Evolutionary conservation across 2,888 invertebrate genomes (phyloP), one percentile per base, ranked within the genome.

Genomic region (Drosophila affinis): DNA sequence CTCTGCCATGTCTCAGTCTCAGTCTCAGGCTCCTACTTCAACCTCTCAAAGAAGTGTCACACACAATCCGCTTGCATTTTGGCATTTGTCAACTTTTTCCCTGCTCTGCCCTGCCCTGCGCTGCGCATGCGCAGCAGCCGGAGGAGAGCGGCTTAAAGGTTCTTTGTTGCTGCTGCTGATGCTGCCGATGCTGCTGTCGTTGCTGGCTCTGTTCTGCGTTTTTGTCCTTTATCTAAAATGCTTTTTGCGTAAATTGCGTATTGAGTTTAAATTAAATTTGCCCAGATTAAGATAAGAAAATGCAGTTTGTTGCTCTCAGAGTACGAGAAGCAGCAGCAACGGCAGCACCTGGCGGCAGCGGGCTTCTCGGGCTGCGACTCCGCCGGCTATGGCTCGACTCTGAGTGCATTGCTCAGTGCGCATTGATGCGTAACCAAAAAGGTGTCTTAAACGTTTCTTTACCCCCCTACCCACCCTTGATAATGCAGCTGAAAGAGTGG

Each of bases 231-330:
- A 87, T 88, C 89, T 87, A 88, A 87, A 87, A 87, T 88, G 87
- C 81, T 87, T 88, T 88, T 84, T 88, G 88, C 89, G 87, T 87
- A 89, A 87, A 87, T 89, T 89, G 87, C 83, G 87, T 89, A 89
- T 87, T 87, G 87, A 87, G 87, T 81, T 87, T 88, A 87, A 87
- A 88, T 87, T 87, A 81, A 87, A 87, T 89, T 89, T 88, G 87
- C 88, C 77, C 75, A 86, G 89, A 89, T 87, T 87, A 87, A 87
- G 89, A 87, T 87, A 87, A 89, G 83, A 72, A 81, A 81, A 71
- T 80, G 83, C 86, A 89, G 81, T 71, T 73, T 72, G 63, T 62
- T 68, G 59, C 62, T 55, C 69, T 58, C 52, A 39, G 39, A 39
- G 51, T 58, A 12, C 34, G 34, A 34, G 55, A 39, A 59, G 46